Evolutionary conservation across 2,888 invertebrate genomes (phyloP).

Genomic region (Amiota mariae): DNA sequence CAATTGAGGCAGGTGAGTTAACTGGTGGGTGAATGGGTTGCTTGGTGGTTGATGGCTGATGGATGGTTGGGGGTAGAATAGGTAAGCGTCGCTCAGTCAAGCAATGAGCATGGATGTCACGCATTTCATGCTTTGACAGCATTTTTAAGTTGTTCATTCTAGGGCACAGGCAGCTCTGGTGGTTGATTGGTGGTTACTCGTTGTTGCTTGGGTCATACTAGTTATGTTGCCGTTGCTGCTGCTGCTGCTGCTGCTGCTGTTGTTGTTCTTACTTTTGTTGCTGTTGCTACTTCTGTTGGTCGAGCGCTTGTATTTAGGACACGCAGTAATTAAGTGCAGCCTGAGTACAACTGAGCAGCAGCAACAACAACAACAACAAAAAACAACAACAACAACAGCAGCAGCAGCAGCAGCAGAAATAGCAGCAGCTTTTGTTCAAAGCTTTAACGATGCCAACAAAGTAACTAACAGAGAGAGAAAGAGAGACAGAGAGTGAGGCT

Average conservation of each 20-base stretch:
- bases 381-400: neutral
- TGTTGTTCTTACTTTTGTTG: slow-evolving; percentile 1
- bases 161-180: too few species aligned
- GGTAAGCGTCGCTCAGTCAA: too few species aligned
- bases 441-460: neutral
- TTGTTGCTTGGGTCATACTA: too few species aligned
- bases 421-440: neutral
- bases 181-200: too few species aligned
- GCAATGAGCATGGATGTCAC: too few species aligned
- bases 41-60: too few species aligned
- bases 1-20: too few species aligned
- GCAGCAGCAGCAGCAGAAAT: neutral
- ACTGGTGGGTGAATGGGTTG: too few species aligned
- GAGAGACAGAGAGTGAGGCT: neutral
- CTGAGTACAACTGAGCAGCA: neutral
- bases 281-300: neutral
- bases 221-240: neutral
- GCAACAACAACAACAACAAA: neutral
- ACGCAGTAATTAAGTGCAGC: slow-evolving; percentile 12
- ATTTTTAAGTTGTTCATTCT: too few species aligned
- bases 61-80: too few species aligned
- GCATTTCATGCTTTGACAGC: too few species aligned
- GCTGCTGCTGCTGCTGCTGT: neutral
- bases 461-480: neutral
- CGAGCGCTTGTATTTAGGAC: slow-evolving; percentile 6